phyloP scores from a whole-genome alignment of 2,113 vertebrate genomes.

The Papio anubis region DNA sequence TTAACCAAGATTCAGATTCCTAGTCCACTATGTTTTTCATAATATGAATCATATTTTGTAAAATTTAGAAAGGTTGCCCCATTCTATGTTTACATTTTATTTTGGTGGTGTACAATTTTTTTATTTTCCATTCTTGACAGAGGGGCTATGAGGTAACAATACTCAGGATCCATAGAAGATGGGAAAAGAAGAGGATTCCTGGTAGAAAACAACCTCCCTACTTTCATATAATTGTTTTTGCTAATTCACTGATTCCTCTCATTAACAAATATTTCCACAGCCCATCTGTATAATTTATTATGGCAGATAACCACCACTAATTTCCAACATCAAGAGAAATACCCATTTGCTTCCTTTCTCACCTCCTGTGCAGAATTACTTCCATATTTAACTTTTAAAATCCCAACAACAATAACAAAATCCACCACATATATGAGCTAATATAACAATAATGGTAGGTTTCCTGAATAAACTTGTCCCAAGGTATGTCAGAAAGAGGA shows the following conservation, averaged over 20 bases:
- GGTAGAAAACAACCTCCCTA: neutral
- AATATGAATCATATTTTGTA: neutral
- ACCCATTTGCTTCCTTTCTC: neutral
- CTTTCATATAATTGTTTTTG: neutral
- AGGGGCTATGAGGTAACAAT: neutral
- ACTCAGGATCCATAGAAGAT: neutral
- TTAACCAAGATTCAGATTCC: neutral
- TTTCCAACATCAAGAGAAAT: neutral
- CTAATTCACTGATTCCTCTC: neutral
- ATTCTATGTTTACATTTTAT: neutral
- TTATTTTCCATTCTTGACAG: neutral
- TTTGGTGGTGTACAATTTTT: neutral
- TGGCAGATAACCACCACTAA: neutral
- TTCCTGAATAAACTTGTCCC: neutral
- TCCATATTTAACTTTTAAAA: neutral
- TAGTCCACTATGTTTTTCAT: neutral
- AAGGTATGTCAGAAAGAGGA: neutral
- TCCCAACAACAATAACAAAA: neutral
- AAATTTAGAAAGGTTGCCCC: neutral
- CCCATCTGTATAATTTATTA: neutral
- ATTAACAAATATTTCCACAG: neutral
- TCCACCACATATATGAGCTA: neutral
- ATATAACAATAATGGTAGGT: neutral
- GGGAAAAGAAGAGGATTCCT: neutral
- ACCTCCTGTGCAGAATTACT: neutral